Base-by-base conservation (phyloP, 2,113 vertebrate species). In the Scortum barcoo region DNA sequence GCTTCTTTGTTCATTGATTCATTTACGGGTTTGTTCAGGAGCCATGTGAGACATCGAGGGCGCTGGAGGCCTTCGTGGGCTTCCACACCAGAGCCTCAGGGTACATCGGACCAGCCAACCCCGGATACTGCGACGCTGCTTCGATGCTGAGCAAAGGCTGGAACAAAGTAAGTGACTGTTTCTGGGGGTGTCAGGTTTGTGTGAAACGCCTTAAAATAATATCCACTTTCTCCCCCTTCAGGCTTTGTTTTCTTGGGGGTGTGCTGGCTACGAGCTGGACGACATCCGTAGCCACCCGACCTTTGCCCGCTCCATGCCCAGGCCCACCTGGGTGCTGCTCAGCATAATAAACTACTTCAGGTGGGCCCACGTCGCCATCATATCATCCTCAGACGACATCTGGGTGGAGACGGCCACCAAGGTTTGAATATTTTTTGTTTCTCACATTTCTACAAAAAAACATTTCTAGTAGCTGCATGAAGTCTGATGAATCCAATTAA, bases 71-170 rank as follows among this genome's bases (percentile, higher is more conserved):
- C 0, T 96, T 95, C 66, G 44, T 96, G 40, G 86, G 91, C 22
- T 95, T 95, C 86, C 86, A 95, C 62, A 79, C 90, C 2, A 91
- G 82, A 51, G 96, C 95, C 1, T 94, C 96, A 0, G 95, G 85
- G 6, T 96, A 93, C 83, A 78, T 95, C 3, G 96, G 96, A 28
- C 96, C 94, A 0, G 76, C 88, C 57, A 96, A 96, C 83, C 95
- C 96, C 0, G 95, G 94, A 14, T 95, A 96, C 79, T 96, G 96
- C 76, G 96, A 96, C 6, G 91, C 95, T 51, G 95, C 96, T 4
- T 95, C 95, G 2, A 91, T 96, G 81, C 77, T 96, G 66, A 96
- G 90, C 60, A 96, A 95, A 86, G 93, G 93, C 83, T 96, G 96
- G 95, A 95, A 96, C 87, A 96, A 96, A 72, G 93, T 94, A 46